phyloP scores from a whole-genome alignment of 2,888 invertebrate genomes.

The Siphlonurus alternatus region DNA sequence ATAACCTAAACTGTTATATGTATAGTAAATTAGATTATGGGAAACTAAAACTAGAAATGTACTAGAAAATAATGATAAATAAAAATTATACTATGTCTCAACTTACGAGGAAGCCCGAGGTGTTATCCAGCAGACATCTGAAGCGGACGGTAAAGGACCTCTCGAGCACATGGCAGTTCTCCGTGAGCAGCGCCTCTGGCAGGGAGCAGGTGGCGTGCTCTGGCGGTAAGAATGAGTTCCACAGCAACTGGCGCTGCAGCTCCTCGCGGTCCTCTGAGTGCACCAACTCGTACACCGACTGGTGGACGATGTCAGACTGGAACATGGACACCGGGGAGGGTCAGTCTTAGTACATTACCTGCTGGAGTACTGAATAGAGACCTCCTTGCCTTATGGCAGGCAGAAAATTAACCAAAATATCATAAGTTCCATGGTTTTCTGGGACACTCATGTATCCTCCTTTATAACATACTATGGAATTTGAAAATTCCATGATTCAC shows the following conservation, averaged over 20 bases:
- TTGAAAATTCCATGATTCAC: no score
- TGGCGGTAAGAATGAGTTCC: slow-evolving; percentile 79
- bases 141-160: slow-evolving; percentile 97
- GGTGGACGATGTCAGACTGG: slow-evolving; percentile 98
- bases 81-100: no score
- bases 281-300: slow-evolving; percentile 96
- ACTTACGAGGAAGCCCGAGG: slow-evolving; percentile 94
- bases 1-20: no score
- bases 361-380: no score
- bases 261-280: slow-evolving; percentile 98
- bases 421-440: no score
- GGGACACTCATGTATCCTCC: no score
- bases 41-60: no score
- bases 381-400: no score
- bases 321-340: slow-evolving; percentile 24
- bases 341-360: not conserved
- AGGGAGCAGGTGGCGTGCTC: slow-evolving; percentile 57
- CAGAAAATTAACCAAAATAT: no score
- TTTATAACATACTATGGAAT: no score
- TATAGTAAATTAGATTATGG: no score
- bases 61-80: no score
- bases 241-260: slow-evolving; percentile 81
- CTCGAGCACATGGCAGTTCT: slow-evolving; percentile 79
- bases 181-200: slow-evolving; percentile 76
- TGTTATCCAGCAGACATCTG: slow-evolving; percentile 96